Percentiles rank a stretch among this genome's conserved stretches.
These are phyloP conservation scores for Rhynchonycteris naso DNA, from an alignment of 2,797 vertebrate genomes.

Conservation along the genomic window DNA sequence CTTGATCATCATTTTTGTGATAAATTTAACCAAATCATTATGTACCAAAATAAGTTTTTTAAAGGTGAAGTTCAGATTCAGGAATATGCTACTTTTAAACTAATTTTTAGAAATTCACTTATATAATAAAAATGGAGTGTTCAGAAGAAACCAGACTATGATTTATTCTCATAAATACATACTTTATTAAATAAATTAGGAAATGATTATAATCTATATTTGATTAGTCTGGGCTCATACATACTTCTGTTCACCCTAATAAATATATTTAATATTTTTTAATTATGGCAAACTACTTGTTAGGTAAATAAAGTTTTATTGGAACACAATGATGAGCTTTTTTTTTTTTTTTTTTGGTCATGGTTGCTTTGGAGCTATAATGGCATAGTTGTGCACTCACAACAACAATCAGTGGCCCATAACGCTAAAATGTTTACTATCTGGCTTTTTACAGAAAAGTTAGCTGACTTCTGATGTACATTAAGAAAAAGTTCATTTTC, in stretches of 20 bases:
- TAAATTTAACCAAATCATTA: not conserved
- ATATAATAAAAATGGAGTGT: slow-evolving; percentile 2
- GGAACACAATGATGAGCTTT: not conserved
- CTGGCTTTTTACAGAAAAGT: not conserved
- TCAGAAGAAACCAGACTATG: not conserved
- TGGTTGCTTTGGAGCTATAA: not conserved
- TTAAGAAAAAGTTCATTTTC: not conserved
- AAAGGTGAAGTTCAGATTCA: not conserved
- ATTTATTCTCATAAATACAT: not conserved
- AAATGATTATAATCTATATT: slow-evolving; percentile 19
- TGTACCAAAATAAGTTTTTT: not conserved
- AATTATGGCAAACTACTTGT: not conserved
- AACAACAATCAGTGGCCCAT: not conserved
- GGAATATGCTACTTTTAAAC: not conserved
- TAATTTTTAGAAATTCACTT: not conserved
- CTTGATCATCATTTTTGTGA: not conserved
- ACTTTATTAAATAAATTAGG: slow-evolving; percentile 32
- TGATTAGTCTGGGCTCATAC: not conserved
- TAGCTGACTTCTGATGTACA: not conserved
- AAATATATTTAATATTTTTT: not conserved
- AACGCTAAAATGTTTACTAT: not conserved
- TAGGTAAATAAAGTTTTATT: not conserved
- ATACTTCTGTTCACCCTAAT: not conserved
- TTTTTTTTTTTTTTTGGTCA: not conserved
- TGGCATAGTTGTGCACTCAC: not conserved